Evolutionary conservation across 1,140 invertebrate species (phyloP), one percentile per base, ranked within the genome.

Genomic region (Ericerus pela): DNA sequence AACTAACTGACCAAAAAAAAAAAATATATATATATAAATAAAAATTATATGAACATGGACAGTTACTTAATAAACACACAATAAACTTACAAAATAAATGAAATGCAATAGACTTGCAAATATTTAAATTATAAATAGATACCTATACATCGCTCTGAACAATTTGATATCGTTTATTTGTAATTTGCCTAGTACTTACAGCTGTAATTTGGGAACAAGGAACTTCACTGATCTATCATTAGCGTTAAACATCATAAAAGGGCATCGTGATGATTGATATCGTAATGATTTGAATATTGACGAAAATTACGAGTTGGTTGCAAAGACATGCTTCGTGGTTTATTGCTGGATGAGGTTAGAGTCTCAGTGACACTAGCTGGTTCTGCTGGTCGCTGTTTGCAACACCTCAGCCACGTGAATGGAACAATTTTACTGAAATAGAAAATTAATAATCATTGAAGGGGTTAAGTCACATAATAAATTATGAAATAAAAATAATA

Each of bases 281-380:
- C 41, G 30, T 33, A 33, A 33, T 33, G 8, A 33, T 33, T 33
- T 33, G 30, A n/a, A 10, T 33, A 8, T 8, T 24, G 26, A 14
- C 54, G 54, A 2, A 59, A 30, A 2, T 54, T 56, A 29, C 41
- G 33, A 27, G 51, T 59, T 11, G 55, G 38, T 12, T 57, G 28
- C 10, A 55, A 36, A 6, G 58, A 59, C 12, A 54, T 52, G 24
- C 55, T 59, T 29, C 51, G 28, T 29, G 41, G 58, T 27, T 54
- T 54, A 47, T 59, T 59, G 16, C 51, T 54, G 29, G 53, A 54
- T 29, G 58, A 59, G 26, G 58, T 59, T 27, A 59, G 38, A 20
- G 58, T 59, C 56, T 59, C 58, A 14, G 58, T 59, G 47, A 52
- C 56, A 30, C 58, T 59, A 26, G 51, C 16, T 29, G 54, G 54